A percentile compares a stretch with the other conserved stretches of the same genome.
These are phyloP conservation scores for Ispidina lecontei DNA, from an alignment of 2,797 vertebrate species.

Conservation along the genomic window DNA sequence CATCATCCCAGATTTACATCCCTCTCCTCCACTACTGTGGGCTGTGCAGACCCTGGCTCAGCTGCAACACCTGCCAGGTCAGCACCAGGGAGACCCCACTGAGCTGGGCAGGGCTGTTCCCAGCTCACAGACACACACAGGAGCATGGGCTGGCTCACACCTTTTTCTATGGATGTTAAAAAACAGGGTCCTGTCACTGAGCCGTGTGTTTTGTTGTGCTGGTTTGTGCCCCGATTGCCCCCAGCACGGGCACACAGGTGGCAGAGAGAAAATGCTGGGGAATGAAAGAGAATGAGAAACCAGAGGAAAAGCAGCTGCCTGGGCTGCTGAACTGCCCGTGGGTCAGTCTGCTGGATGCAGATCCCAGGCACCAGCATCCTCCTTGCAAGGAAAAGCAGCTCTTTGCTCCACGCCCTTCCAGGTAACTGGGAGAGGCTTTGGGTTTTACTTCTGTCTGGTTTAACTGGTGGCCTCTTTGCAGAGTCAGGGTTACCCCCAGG, in stretches of 20 bases:
- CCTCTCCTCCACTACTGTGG: rapidly evolving
- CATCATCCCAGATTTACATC: neutral
- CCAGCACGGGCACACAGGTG: rapidly evolving
- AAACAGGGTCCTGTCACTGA: rapidly evolving
- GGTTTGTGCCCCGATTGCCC: rapidly evolving
- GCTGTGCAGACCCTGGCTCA: rapidly evolving
- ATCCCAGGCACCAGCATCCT: neutral
- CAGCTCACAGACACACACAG: rapidly evolving
- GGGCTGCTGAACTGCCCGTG: neutral
- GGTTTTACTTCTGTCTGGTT: neutral
- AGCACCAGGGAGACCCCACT: rapidly evolving
- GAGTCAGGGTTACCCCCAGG: neutral
- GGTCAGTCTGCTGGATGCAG: neutral
- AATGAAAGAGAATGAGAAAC: neutral
- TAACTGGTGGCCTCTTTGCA: neutral
- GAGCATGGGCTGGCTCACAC: rapidly evolving
- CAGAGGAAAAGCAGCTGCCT: neutral
- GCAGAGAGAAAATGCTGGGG: too few species aligned
- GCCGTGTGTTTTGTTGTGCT: rapidly evolving
- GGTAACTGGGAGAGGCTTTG: neutral
- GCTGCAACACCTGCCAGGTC: rapidly evolving
- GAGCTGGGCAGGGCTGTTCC: neutral
- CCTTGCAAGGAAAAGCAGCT: too few species aligned
- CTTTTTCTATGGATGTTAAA: too few species aligned
- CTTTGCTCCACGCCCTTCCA: rapidly evolving